Conservation (phyloP, 2,113 vertebrate genomes). For the Coreoperca whiteheadi region DNA sequence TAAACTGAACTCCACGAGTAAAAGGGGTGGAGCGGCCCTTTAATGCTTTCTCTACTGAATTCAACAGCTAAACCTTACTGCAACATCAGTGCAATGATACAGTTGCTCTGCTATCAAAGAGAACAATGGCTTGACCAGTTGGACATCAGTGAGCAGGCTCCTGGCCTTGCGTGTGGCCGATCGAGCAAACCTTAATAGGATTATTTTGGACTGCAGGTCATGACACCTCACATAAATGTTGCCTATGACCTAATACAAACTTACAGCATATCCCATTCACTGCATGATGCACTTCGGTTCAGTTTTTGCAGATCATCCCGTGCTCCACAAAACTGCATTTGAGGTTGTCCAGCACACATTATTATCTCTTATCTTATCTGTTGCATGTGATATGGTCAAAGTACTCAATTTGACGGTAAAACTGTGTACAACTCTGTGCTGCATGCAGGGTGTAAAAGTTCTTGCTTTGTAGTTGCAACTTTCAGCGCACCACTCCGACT, state of each 20-base stretch:
- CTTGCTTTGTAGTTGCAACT: not conserved
- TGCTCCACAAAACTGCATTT: not conserved
- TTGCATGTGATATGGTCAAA: not conserved
- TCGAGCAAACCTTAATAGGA: constrained; percentile 73
- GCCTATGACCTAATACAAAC: constrained; percentile 51
- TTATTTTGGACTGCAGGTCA: constrained; percentile 73
- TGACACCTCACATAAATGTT: constrained; percentile 72
- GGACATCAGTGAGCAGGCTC: constrained; percentile 40
- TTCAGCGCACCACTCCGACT: not conserved
- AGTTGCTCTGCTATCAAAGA: not conserved
- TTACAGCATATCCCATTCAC: not conserved
- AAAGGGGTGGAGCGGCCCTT: not conserved
- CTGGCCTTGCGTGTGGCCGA: constrained; percentile 62
- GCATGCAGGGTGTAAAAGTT: not conserved
- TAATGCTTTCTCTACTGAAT: not conserved
- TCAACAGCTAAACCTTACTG: not conserved
- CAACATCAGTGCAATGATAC: not conserved
- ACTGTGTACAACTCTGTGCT: not conserved
- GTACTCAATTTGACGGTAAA: not conserved
- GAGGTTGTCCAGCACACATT: not conserved
- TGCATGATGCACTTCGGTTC: not conserved
- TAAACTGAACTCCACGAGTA: not conserved
- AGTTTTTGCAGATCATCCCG: not conserved
- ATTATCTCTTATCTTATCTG: not conserved
- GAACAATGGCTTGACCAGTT: constrained; percentile 26